Conservation (phyloP, 1,140 invertebrate genomes). For the Hestina assimilis region DNA sequence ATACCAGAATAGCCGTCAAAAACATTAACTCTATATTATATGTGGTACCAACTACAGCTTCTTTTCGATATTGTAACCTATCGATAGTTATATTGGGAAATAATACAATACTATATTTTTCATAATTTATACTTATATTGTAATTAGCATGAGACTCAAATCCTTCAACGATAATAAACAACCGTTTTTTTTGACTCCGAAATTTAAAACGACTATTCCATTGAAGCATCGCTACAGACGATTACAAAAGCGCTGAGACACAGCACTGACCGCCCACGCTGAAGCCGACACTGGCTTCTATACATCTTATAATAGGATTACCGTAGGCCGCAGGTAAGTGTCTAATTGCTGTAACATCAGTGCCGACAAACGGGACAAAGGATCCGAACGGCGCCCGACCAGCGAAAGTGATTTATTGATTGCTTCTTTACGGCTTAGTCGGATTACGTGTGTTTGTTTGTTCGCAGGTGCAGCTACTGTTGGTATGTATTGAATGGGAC, state of each 20-base stretch:
- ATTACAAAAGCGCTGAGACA: slow-evolving; percentile 15
- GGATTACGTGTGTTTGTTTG: slow-evolving; percentile 70
- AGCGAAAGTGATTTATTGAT: slow-evolving; percentile 75
- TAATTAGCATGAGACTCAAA: too few relatives aligned
- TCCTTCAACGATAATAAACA: too few relatives aligned
- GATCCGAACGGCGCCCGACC: slow-evolving; percentile 51
- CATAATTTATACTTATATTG: too few relatives aligned
- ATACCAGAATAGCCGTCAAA: too few relatives aligned
- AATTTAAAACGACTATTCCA: too few relatives aligned
- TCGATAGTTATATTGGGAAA: too few relatives aligned
- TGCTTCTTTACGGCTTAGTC: slow-evolving; percentile 57
- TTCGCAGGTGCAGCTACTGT: slow-evolving; percentile 44
- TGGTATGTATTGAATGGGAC: slow-evolving; percentile 23
- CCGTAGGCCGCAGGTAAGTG: slow-evolving; percentile 66
- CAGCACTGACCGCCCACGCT: slow-evolving; percentile 48
- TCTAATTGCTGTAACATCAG: slow-evolving; percentile 75
- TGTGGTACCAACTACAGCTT: too few relatives aligned
- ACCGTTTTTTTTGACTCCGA: too few relatives aligned
- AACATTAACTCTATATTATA: too few relatives aligned
- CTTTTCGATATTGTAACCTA: too few relatives aligned
- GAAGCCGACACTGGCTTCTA: slow-evolving; percentile 37
- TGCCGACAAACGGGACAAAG: slow-evolving; percentile 62
- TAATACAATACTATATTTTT: too few relatives aligned
- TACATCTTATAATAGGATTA: slow-evolving; percentile 67
- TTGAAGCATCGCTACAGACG: slow-evolving; percentile 4